Percentiles rank a stretch among this genome's conserved stretches.
phyloP scores from a whole-genome alignment of 2,888 invertebrate genomes.

The Calameuta filiformis region DNA sequence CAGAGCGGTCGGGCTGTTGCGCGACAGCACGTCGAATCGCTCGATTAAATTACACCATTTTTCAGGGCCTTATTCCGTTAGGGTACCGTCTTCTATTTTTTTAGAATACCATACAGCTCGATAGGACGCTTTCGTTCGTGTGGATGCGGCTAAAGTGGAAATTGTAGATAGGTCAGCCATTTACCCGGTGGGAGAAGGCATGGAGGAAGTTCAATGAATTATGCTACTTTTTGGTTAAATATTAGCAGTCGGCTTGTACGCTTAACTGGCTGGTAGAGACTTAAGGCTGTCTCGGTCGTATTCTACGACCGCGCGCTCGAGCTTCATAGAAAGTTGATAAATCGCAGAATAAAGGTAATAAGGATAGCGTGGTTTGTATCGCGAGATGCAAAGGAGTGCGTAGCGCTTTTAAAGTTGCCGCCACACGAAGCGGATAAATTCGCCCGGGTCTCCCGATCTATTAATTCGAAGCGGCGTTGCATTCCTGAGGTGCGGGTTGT shows the following conservation, averaged over 20 bases:
- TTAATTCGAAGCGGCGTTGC: slow-evolving; percentile 61
- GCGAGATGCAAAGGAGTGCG: slow-evolving; percentile 54
- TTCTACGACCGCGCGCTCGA: background rate
- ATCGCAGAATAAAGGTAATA: background rate
- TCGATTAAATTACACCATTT: slow-evolving; percentile 54
- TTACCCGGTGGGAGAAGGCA: background rate
- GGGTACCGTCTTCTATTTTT: background rate
- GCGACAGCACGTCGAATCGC: slow-evolving; percentile 46
- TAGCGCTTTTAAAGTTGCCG: slow-evolving; percentile 57
- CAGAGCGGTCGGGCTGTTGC: slow-evolving; percentile 35
- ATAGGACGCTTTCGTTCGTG: background rate
- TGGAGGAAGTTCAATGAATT: background rate
- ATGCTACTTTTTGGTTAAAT: background rate
- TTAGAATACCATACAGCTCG: background rate
- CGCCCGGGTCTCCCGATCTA: slow-evolving; percentile 62
- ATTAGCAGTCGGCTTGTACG: background rate
- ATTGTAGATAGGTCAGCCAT: background rate
- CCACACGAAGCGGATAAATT: slow-evolving; percentile 60
- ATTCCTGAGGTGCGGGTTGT: slow-evolving; percentile 54
- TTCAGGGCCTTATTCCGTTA: slow-evolving; percentile 34
- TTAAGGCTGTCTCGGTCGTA: background rate
- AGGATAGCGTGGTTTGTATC: background rate
- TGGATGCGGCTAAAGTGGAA: background rate
- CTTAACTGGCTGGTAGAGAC: background rate
- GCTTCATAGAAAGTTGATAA: background rate